Conservation (phyloP, 2,888 invertebrate species). For the Phasia obesa region DNA sequence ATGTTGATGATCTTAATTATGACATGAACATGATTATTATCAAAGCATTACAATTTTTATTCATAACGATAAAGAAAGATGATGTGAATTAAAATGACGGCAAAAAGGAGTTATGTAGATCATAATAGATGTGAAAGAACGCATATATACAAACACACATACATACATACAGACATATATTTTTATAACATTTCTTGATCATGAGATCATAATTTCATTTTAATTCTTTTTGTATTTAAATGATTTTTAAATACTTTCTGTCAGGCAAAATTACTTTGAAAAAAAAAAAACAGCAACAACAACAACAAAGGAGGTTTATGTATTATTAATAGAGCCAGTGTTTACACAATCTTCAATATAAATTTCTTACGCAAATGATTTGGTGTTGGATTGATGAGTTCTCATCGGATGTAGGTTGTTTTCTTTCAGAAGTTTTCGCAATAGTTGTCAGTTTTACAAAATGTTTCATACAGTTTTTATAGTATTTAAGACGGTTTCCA, state of each 20-base stretch:
- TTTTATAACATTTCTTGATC: conserved; percentile 29
- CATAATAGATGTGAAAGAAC: conserved; percentile 9
- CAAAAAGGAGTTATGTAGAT: conserved; percentile 45
- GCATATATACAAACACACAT: not conserved
- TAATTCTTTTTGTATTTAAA: not conserved
- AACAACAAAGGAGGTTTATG: conserved; percentile 16
- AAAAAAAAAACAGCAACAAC: too few species aligned
- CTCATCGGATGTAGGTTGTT: conserved; percentile 17
- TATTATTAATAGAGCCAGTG: conserved; percentile 4
- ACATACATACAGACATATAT: not conserved
- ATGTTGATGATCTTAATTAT: conserved; percentile 15
- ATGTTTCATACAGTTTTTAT: too few species aligned
- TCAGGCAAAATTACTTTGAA: not conserved
- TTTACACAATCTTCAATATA: not conserved
- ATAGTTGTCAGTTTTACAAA: not conserved
- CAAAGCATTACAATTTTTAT: conserved; percentile 8
- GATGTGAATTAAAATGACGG: conserved; percentile 15
- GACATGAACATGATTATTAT: conserved; percentile 31
- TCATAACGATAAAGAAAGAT: not conserved
- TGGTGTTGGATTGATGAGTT: not conserved
- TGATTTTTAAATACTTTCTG: conserved; percentile 18
- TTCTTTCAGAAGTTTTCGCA: not conserved
- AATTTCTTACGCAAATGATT: not conserved
- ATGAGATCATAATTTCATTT: conserved; percentile 48
- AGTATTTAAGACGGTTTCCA: too few species aligned